Base-by-base conservation (phyloP, 2,888 invertebrate genomes). In the Seira musarum region DNA sequence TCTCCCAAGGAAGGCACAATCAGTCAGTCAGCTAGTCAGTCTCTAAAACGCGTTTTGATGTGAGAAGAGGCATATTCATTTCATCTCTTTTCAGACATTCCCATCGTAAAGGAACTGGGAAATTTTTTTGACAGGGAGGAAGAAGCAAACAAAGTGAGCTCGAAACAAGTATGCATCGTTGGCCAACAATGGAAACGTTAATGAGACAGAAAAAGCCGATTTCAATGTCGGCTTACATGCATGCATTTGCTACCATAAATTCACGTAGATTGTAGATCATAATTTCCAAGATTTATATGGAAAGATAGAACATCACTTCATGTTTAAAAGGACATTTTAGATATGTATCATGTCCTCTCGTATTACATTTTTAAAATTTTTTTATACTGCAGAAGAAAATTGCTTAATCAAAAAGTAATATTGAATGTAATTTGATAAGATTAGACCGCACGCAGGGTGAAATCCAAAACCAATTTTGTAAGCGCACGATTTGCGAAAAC, bases 161-260 rank as follows among this genome's bases (percentile, higher is more conserved):
- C 46, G 49, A 57, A 77, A 57, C 77, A 72, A 72, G 53, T 17
- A 79, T 79, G 79, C 79, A 76, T 81, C 76, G 82, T 83, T 82
- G 84, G 69, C 49, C 81, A 83, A 85, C 85, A 85, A 84, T 84
- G 82, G 80, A 65, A 68, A 35, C 81, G 80, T 72, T 85, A 84
- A 85, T 85, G 85, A 85, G 71, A 82, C 82, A 85, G 83, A 85
- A 82, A 84, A 80, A 80, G 75, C 85, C 84, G 84, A 84, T 84
- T 84, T 82, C 76, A 79, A 82, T 82, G 70, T 69, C n/a, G n/a
- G 19, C 25, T 57, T 73, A 63, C n/a, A n/a, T n/a, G n/a, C n/a
- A n/a, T n/a, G n/a, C n/a, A n/a, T n/a, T n/a, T n/a, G n/a, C n/a
- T n/a, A n/a, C n/a, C n/a, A n/a, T n/a, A n/a, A n/a, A n/a, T n/a